Evolutionary conservation across 2,888 invertebrate species (phyloP), one percentile per base, ranked within the genome.

Genomic region (Heliconius sara): DNA sequence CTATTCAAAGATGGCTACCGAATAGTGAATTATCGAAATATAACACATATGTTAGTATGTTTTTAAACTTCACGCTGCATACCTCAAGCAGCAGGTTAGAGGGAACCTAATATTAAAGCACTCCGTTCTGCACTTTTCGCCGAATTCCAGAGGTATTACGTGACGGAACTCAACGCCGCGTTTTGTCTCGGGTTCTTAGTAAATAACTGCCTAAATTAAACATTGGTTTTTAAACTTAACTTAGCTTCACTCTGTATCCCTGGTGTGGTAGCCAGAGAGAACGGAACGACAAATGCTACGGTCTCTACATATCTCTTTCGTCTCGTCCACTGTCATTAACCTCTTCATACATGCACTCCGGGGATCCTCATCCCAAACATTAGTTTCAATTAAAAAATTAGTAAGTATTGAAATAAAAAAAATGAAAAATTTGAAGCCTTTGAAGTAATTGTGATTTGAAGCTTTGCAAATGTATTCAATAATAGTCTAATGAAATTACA

Each of bases 391-490:
- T 9, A 22, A 52, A 9, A 10, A 39, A 39, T 10, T 39, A 39
- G 39, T 16, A 47, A 4, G 12, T n/a, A 60, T n/a, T n/a, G 3
- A 60, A 57, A 22, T 22, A 57, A 57, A n/a, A 47, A 19, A 30
- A 43, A 43, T 13, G 7, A 9, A 0, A 7, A 70, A 70, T 70
- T 70, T 25, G 43, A 70, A 43, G 25, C 43, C 68, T 43, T 39
- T 52, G 39, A 39, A 66, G 25, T 76, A 66, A 25, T 57, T n/a
- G 60, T 72, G 73, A 73, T 72, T 72, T n/a, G 73, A 73, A 73
- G 73, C 73, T 73, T 73, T 73, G 57, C 39, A 73, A 73, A 73
- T 73, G 73, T 73, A 73, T 73, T 60, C 73, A 73, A 73, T 73
- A 73, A 60, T 73, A 39, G 73, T 73, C 73, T 73, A 73, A 73